These are phyloP conservation scores for Camelus dromedarius DNA, from an alignment of 2,113 vertebrate species.

Conservation along the genomic window DNA sequence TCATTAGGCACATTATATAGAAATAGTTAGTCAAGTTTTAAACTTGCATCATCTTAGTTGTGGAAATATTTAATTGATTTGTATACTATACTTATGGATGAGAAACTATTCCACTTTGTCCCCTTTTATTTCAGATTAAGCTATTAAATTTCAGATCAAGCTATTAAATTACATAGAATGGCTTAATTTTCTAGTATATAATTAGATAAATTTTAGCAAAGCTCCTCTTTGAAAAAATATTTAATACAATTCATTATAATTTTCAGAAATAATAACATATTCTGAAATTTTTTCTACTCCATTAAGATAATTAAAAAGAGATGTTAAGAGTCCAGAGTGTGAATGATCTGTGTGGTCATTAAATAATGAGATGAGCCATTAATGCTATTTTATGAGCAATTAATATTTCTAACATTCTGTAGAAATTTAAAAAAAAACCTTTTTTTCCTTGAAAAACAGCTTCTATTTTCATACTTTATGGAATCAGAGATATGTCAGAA, in stretches of 20 bases:
- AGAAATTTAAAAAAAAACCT: background rate
- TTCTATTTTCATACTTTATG: background rate
- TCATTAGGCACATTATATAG: background rate
- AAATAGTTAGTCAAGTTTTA: constrained; percentile 26
- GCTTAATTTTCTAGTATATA: constrained; percentile 8
- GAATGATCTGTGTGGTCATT: constrained; percentile 12
- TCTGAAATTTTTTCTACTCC: constrained; percentile 32
- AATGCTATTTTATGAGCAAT: background rate
- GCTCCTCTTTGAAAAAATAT: background rate
- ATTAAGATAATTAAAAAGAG: constrained; percentile 3
- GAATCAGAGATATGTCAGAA: background rate
- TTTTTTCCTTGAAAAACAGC: background rate
- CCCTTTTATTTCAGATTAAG: constrained; percentile 38
- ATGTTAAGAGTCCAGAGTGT: background rate
- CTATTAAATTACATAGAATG: constrained; percentile 8
- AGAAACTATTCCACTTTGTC: background rate
- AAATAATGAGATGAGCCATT: background rate
- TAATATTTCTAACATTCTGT: background rate
- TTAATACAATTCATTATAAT: constrained; percentile 2
- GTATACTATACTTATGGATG: background rate
- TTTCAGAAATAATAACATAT: constrained; percentile 12
- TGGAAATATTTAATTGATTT: background rate
- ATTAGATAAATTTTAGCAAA: background rate
- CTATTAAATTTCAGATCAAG: constrained; percentile 40
- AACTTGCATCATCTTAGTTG: constrained; percentile 22